Percentiles rank a stretch among this genome's conserved stretches.
These are phyloP conservation scores for Halocaridina rubra DNA, from an alignment of 2,888 invertebrate species.

Conservation along the genomic window DNA sequence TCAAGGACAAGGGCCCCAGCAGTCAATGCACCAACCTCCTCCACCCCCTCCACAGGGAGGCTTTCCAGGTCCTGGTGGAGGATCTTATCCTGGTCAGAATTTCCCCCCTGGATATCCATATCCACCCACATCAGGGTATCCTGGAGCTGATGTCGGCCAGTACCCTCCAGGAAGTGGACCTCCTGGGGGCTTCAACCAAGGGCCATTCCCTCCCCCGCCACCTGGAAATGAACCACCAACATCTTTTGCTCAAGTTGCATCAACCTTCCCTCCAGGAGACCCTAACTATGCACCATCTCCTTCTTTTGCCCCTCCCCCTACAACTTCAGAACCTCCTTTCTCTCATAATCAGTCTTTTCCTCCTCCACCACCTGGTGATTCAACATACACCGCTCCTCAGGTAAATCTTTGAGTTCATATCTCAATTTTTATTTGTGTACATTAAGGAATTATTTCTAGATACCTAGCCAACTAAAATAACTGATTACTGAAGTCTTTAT, in stretches of 20 bases:
- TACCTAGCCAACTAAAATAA: no score
- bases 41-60: constrained; percentile 64
- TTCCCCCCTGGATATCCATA: constrained; percentile 48
- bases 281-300: constrained; percentile 30
- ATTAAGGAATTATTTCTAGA: no score
- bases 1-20: constrained; percentile 69
- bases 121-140: constrained; percentile 47
- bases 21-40: constrained; percentile 70
- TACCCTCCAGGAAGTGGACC: constrained; percentile 17
- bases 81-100: constrained; percentile 32
- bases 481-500: no score
- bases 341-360: constrained; percentile 42
- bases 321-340: constrained; percentile 30
- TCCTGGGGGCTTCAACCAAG: constrained; percentile 27
- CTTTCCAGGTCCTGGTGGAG: constrained; percentile 35
- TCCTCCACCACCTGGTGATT: constrained; percentile 46
- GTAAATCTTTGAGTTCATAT: not conserved
- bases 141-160: constrained; percentile 33
- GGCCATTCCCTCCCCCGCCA: constrained; percentile 45
- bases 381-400: constrained; percentile 52
- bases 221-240: constrained; percentile 41
- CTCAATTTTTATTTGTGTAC: no score
- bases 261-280: constrained; percentile 24
- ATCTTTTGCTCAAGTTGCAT: constrained; percentile 19
- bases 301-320: constrained; percentile 29